Conservation (phyloP, 2,113 vertebrate genomes). For the Hemiscyllium ocellatum region DNA sequence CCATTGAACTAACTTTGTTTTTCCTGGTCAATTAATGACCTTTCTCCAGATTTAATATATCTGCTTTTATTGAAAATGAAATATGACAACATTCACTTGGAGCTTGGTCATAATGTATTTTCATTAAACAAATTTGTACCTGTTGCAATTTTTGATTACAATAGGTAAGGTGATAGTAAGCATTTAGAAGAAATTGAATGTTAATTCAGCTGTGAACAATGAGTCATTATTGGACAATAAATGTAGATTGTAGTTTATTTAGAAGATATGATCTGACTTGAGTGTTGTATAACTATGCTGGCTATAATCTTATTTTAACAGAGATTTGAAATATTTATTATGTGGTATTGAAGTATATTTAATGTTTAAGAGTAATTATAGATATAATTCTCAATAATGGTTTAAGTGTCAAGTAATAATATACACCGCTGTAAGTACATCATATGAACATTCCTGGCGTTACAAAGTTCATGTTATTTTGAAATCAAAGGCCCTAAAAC, state of each 20-base stretch:
- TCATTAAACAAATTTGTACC: neutral
- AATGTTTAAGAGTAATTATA: neutral
- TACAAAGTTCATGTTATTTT: neutral
- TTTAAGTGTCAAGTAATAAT: neutral
- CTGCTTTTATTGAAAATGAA: neutral
- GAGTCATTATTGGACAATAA: conserved; percentile 1
- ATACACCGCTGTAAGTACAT: neutral
- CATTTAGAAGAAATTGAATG: neutral
- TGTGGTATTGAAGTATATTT: neutral
- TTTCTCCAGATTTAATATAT: neutral
- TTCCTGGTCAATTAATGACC: neutral
- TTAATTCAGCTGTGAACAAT: neutral
- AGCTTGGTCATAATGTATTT: neutral
- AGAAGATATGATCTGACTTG: neutral
- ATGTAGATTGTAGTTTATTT: neutral
- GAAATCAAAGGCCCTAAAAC: neutral
- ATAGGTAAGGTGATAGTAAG: neutral
- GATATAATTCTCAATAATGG: neutral
- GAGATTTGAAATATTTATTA: conserved; percentile 14
- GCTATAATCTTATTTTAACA: neutral
- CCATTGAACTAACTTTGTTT: neutral
- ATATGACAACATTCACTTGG: neutral
- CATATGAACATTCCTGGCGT: neutral
- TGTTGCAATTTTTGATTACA: neutral
- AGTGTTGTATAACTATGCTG: neutral